Evolutionary conservation across 2,797 vertebrate genomes (phyloP).

Genomic region (Rhinichthys osculus): DNA sequence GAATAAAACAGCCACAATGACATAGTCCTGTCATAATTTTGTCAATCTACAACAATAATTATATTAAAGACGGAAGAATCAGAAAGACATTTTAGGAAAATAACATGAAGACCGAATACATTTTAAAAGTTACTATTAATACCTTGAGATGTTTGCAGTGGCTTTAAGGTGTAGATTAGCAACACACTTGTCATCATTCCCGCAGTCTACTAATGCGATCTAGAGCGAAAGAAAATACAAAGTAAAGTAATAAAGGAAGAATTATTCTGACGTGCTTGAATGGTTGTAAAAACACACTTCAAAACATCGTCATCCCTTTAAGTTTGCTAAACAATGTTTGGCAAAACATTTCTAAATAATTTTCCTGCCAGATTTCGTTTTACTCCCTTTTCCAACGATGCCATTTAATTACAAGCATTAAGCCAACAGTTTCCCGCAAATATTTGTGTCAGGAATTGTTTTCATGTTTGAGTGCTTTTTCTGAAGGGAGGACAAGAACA

Average conservation of each 20-base stretch:
- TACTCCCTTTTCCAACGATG: neutral
- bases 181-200: conserved; percentile 86
- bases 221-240: conserved; percentile 46
- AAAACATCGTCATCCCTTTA: neutral
- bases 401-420: neutral
- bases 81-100: neutral
- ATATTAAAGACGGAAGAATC: neutral
- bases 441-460: conserved; percentile 43
- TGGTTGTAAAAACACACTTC: neutral
- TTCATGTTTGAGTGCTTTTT: conserved; percentile 59
- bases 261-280: neutral
- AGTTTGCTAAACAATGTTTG: neutral
- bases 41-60: neutral
- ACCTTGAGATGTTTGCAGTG: conserved; percentile 78
- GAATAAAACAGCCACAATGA: neutral
- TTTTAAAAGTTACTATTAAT: conserved; percentile 35
- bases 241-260: neutral
- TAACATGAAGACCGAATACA: neutral
- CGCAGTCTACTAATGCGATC: conserved; percentile 89
- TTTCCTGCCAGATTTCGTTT: neutral
- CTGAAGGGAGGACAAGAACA: conserved; percentile 56
- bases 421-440: neutral
- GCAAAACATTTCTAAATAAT: neutral
- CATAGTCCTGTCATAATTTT: neutral
- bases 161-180: conserved; percentile 86